Evolutionary conservation across 2,888 invertebrate genomes (phyloP), one percentile per base, ranked within the genome.

Genomic region (Liodrosophila aerea): DNA sequence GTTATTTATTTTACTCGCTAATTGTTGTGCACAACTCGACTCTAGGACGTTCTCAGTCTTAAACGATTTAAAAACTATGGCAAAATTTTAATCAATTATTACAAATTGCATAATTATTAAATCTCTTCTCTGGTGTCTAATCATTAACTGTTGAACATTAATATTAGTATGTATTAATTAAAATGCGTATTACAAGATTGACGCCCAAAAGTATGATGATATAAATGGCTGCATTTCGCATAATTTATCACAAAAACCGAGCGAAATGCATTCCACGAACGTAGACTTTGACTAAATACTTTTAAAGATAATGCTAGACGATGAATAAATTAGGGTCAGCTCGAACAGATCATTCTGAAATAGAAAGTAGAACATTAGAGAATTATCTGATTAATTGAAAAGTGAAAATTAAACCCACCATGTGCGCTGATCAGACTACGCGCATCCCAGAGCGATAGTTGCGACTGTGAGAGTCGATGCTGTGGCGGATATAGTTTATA

Each of bases 31-130:
- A 62, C 74, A 74, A 64, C 64, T 71, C 52, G 64, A 76, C 72
- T 87, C 84, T 87, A 89, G 88, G 89, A 89, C 88, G 87, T 88
- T 81, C 86, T 89, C 89, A 89, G 89, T 89, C 89, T 89, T 89
- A 85, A 88, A 81, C 87, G 84, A 87, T 87, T 87, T 83, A 78
- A 87, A 74, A 87, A 85, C 87, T 87, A 87, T 87, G 87, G 87
- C 87, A 87, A 87, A 87, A 87, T 85, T 82, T 82, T 85, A 78
- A 78, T 77, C 65, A 70, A 80, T 71, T 73, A 78, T 78, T 78
- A 78, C 81, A 78, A 78, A 68, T 78, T 83, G 83, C 83, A 78
- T 83, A 78, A 78, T 83, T 56, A 73, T 66, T 76, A 78, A 78
- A 78, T 78, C 81, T 78, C 64, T 68, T 67, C 67, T 76, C 71